A percentile compares a stretch with the other conserved stretches of the same genome.
Evolutionary conservation across 2,797 vertebrate genomes (phyloP).

Genomic region (Erethizon dorsatum): DNA sequence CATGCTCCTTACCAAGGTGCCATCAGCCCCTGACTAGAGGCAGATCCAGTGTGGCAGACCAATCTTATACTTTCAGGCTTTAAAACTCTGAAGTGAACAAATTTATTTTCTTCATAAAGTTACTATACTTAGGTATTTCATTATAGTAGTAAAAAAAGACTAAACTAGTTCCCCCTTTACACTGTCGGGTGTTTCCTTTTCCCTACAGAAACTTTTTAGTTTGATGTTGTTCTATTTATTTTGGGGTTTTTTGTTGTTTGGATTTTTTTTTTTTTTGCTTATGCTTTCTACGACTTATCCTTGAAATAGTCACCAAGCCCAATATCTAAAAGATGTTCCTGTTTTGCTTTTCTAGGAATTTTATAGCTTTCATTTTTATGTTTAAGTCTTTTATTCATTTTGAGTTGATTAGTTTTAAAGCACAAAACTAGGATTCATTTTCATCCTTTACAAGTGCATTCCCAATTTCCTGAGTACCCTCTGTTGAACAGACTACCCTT

Average conservation of each 20-base stretch:
- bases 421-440: too few relatives aligned
- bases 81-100: not conserved
- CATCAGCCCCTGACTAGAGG: too few relatives aligned
- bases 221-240: not conserved
- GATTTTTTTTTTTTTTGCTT: not conserved
- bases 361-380: not conserved
- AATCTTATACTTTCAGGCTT: not conserved
- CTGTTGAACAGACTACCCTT: not conserved
- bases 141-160: not conserved
- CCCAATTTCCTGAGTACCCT: not conserved
- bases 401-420: not conserved
- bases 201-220: not conserved
- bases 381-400: not conserved
- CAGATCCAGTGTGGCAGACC: not conserved
- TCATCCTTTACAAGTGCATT: not conserved
- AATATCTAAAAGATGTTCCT: not conserved
- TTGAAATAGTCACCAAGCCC: not conserved
- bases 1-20: not conserved
- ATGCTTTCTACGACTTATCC: not conserved
- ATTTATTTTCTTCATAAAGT: not conserved
- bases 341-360: not conserved
- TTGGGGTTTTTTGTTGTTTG: not conserved
- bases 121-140: not conserved
- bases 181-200: not conserved
- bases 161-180: not conserved